phyloP scores from a whole-genome alignment of 2,113 vertebrate genomes.

The Oncorhynchus gorbuscha region DNA sequence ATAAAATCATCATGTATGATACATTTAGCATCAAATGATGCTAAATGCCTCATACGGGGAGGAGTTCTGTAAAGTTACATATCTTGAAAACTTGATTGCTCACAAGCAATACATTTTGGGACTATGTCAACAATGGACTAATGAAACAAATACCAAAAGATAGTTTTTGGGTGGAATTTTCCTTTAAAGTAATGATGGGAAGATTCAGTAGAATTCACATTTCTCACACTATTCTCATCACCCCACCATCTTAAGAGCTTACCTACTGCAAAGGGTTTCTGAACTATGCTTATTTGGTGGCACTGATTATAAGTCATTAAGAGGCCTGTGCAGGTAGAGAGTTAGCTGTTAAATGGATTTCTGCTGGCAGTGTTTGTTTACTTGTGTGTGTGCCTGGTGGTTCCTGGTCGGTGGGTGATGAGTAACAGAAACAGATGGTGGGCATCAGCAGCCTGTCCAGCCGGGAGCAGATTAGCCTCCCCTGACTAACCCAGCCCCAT shows the following conservation, averaged over 20 bases:
- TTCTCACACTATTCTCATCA: constrained; percentile 17
- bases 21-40: no score
- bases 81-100: no score
- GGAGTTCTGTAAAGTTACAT: no score
- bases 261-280: not conserved
- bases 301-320: constrained; percentile 49
- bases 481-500: constrained; percentile 51
- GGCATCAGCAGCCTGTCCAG: constrained; percentile 61
- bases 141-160: no score
- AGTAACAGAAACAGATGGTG: constrained; percentile 75
- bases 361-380: constrained; percentile 58
- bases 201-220: not conserved
- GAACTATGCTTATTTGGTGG: constrained; percentile 25
- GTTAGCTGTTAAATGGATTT: constrained; percentile 44
- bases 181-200: not conserved
- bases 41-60: no score
- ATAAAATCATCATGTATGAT: no score
- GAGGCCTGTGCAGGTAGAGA: constrained; percentile 41
- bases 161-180: no score
- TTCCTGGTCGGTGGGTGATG: constrained; percentile 62
- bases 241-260: constrained; percentile 12
- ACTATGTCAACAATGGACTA: no score
- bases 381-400: constrained; percentile 51
- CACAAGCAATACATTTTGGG: no score
- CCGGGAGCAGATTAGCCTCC: constrained; percentile 68